Evolutionary conservation across 2,888 invertebrate genomes (phyloP).

Genomic region (Acrobasis consociella): DNA sequence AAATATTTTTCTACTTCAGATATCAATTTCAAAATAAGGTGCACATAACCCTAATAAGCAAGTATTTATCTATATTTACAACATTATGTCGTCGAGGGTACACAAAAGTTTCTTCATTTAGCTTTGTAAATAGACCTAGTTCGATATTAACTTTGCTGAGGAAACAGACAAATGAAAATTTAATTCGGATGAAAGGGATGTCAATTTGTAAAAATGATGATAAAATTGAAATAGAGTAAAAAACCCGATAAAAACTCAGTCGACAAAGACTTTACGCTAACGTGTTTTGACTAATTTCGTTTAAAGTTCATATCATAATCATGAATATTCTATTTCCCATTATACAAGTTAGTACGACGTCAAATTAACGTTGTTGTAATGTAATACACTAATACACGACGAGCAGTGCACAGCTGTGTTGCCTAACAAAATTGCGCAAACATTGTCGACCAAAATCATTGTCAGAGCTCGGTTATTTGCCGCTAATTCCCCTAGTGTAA

Average conservation of each 20-base stretch:
- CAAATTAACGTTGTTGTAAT: not conserved
- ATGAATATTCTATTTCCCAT: no score
- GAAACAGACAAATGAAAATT: not conserved
- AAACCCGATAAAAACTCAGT: no score
- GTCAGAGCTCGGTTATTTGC: slow-evolving; percentile 44
- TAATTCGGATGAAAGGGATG: not conserved
- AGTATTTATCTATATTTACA: no score
- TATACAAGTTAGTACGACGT: not conserved
- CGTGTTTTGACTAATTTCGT: no score
- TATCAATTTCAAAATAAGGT: not conserved
- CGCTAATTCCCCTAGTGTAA: slow-evolving; percentile 50
- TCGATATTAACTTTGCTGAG: not conserved
- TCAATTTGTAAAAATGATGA: not conserved
- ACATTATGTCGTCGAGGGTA: not conserved
- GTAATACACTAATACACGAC: slow-evolving; percentile 21
- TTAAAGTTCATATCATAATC: no score
- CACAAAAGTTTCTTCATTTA: not conserved
- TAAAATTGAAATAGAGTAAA: no score
- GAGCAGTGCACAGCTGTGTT: slow-evolving; percentile 43
- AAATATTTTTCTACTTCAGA: not conserved
- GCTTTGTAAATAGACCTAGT: not conserved
- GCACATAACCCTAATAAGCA: not conserved
- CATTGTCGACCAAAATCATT: slow-evolving; percentile 32
- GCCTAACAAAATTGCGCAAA: slow-evolving; percentile 37
- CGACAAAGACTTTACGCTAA: no score